A percentile compares a stretch with the other conserved stretches of the same genome.
phyloP scores from a whole-genome alignment of 2,797 vertebrate genomes.

The Hemitrygon akajei region DNA sequence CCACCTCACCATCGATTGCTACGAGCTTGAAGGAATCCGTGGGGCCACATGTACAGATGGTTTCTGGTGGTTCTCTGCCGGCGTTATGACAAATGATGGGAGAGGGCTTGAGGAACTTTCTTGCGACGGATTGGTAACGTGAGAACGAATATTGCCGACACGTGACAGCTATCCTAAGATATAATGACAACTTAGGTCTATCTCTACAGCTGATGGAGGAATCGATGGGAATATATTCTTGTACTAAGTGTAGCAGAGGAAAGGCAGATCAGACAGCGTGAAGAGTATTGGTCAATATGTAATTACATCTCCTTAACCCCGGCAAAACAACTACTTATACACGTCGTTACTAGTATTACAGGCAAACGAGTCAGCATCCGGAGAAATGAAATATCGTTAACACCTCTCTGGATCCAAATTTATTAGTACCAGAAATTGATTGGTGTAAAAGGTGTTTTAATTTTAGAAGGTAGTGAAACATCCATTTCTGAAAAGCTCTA shows the following conservation, averaged over 20 bases:
- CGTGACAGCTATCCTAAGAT: not conserved
- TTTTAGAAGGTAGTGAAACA: not conserved
- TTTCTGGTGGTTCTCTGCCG: not conserved
- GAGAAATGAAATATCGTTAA: not conserved
- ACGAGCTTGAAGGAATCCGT: not conserved
- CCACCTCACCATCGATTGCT: not conserved
- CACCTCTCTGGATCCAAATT: not conserved
- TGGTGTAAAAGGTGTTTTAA: not conserved
- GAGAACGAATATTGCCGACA: not conserved
- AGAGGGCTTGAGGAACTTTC: not conserved
- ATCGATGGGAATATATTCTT: not conserved
- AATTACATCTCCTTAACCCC: not conserved
- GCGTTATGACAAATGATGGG: not conserved
- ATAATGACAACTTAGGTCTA: not conserved
- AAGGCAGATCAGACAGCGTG: not conserved
- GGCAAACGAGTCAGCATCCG: not conserved
- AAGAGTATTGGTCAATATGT: not conserved
- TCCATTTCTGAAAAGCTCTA: not conserved
- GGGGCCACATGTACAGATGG: not conserved
- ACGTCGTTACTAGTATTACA: not conserved
- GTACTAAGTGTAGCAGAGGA: not conserved
- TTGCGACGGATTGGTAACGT: not conserved
- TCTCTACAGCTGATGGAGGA: not conserved
- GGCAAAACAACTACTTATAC: no score
- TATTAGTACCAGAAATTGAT: not conserved